A percentile compares a stretch with the other conserved stretches of the same genome.
Conservation (phyloP, 2,797 vertebrate species). For the Coilia nasus region DNA sequence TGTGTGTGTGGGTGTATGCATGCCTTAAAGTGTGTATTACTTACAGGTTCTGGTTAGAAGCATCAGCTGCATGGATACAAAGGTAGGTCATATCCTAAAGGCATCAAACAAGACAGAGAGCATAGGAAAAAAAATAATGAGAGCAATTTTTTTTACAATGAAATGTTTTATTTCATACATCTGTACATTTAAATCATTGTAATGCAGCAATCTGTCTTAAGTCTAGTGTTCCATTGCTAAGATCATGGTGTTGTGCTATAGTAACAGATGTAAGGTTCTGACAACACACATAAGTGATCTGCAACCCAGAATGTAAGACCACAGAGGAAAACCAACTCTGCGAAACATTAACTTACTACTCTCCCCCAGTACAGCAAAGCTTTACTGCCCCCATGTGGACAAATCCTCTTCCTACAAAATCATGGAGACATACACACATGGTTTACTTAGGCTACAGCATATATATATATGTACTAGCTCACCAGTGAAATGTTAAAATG, state of each 20-base stretch:
- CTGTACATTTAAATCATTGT: neutral
- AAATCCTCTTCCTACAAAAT: slow-evolving; percentile 48
- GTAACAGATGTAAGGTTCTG: no score
- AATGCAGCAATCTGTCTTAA: neutral
- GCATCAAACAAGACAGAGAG: slow-evolving; percentile 42
- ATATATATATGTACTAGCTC: no score
- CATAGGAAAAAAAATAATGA: slow-evolving; percentile 34
- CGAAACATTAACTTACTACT: neutral
- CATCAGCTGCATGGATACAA: slow-evolving; percentile 86
- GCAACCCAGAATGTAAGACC: neutral
- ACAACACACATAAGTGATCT: neutral
- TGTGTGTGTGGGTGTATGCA: slow-evolving; percentile 22
- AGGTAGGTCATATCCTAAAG: slow-evolving; percentile 87
- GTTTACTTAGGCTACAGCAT: no score
- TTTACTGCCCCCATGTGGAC: slow-evolving; percentile 67
- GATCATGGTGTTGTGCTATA: neutral
- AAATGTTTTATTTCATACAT: neutral
- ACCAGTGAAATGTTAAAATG: no score
- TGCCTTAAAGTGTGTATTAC: slow-evolving; percentile 55
- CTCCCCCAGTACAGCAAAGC: slow-evolving; percentile 42
- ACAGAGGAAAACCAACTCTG: neutral
- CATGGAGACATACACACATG: neutral
- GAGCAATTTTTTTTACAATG: neutral
- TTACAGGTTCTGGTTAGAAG: slow-evolving; percentile 87
- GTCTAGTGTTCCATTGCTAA: neutral